phyloP scores from a whole-genome alignment of 2,888 invertebrate species.

The Caradrina clavipalpis region DNA sequence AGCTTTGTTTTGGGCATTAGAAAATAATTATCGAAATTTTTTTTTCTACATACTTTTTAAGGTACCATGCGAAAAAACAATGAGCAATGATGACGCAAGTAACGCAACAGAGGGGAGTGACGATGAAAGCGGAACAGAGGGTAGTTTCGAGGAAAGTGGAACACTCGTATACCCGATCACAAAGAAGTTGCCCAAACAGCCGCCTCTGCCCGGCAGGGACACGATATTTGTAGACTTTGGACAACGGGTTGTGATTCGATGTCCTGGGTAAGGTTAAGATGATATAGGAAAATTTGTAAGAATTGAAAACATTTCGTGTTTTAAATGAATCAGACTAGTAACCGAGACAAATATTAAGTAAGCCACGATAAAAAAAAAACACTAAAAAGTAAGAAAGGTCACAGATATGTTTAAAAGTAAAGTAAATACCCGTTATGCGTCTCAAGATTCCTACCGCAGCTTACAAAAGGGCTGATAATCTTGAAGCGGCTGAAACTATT shows the following conservation, averaged over 20 bases:
- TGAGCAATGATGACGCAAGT: not conserved
- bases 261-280: conserved; percentile 72
- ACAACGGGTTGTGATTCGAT: conserved; percentile 64
- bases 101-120: not conserved
- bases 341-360: no score
- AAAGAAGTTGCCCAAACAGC: conserved; percentile 66
- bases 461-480: no score
- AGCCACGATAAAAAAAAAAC: no score
- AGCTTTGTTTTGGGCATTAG: no score
- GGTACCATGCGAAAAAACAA: conserved; percentile 20
- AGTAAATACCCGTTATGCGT: no score
- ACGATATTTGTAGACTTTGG: conserved; percentile 69
- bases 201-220: conserved; percentile 63
- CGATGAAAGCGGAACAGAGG: not conserved
- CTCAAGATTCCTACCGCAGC: no score
- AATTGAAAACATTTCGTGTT: no score
- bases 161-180: conserved; percentile 57
- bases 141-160: not conserved
- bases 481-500: no score
- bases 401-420: no score
- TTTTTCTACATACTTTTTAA: not conserved
- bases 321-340: no score
- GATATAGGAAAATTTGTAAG: no score
- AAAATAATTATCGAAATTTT: not conserved
- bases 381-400: no score